Conservation (phyloP, 2,888 invertebrate species). For the Creontiades dilutus region DNA sequence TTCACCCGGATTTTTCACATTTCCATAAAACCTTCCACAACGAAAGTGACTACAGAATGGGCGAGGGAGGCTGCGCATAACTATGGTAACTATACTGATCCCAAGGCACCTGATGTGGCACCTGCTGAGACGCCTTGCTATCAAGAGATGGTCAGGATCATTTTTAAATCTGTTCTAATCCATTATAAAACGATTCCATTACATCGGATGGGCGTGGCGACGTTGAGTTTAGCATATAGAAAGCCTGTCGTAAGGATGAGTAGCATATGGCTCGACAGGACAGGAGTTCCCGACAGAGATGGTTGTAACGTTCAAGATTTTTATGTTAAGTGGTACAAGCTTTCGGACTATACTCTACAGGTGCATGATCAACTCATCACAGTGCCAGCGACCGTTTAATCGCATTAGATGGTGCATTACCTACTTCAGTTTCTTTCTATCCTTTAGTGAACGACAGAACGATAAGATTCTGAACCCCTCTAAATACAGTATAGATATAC, state of each 20-base stretch:
- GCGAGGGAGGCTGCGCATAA: not conserved
- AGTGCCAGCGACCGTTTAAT: too few relatives aligned
- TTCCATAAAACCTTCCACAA: conserved; percentile 14
- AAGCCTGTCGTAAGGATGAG: conserved; percentile 25
- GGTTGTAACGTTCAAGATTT: too few relatives aligned
- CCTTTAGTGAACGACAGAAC: too few relatives aligned
- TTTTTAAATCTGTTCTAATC: conserved; percentile 31
- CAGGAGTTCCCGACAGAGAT: too few relatives aligned
- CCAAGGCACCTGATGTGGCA: conserved; percentile 10
- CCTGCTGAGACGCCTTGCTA: not conserved
- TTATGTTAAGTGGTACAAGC: too few relatives aligned
- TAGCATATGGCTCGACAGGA: not conserved
- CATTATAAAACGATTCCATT: conserved; percentile 42
- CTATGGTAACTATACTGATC: conserved; percentile 16
- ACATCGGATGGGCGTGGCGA: conserved; percentile 3
- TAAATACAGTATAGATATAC: too few relatives aligned
- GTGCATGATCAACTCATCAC: too few relatives aligned
- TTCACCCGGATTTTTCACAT: not conserved
- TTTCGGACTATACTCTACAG: too few relatives aligned
- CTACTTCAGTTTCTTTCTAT: too few relatives aligned
- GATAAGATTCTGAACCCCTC: too few relatives aligned
- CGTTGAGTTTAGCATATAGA: not conserved
- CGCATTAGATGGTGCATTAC: too few relatives aligned
- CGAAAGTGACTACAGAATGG: not conserved
- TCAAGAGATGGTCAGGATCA: conserved; percentile 14